These are phyloP conservation scores for Stenoptilia bipunctidactyla DNA, from an alignment of 2,888 invertebrate species.

Conservation along the genomic window DNA sequence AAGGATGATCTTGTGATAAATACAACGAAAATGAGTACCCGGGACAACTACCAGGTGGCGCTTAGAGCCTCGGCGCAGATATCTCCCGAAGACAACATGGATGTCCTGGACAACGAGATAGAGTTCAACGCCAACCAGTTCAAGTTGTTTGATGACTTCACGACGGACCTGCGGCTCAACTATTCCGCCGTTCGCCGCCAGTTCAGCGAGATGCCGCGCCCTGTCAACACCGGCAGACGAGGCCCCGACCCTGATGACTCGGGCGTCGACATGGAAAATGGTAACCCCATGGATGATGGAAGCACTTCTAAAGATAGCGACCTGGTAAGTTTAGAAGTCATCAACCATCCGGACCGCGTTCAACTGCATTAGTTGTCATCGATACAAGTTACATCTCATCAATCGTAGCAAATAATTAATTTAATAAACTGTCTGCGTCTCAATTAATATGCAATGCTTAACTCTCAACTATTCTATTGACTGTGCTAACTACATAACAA, in stretches of 20 bases:
- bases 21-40: constrained; percentile 40
- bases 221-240: too few species aligned
- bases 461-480: too few species aligned
- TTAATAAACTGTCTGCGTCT: too few species aligned
- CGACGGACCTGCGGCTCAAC: constrained; percentile 50
- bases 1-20: constrained; percentile 1
- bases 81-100: constrained; percentile 29
- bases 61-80: constrained; percentile 35
- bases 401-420: too few species aligned
- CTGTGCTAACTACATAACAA: too few species aligned
- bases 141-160: constrained; percentile 62
- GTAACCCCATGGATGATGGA: constrained; percentile 46
- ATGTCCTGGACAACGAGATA: constrained; percentile 55
- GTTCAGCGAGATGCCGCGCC: constrained; percentile 20
- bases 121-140: constrained; percentile 65
- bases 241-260: constrained; percentile 56
- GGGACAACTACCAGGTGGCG: constrained; percentile 55
- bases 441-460: too few species aligned
- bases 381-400: too few species aligned
- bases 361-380: too few species aligned
- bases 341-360: too few species aligned
- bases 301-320: constrained; percentile 47
- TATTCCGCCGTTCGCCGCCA: constrained; percentile 40
- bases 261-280: constrained; percentile 62
- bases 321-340: constrained; percentile 47